phyloP scores from a whole-genome alignment of 30 jellyfish, hydroid and myxozoan genomes.

The Euphysa ruthae region DNA sequence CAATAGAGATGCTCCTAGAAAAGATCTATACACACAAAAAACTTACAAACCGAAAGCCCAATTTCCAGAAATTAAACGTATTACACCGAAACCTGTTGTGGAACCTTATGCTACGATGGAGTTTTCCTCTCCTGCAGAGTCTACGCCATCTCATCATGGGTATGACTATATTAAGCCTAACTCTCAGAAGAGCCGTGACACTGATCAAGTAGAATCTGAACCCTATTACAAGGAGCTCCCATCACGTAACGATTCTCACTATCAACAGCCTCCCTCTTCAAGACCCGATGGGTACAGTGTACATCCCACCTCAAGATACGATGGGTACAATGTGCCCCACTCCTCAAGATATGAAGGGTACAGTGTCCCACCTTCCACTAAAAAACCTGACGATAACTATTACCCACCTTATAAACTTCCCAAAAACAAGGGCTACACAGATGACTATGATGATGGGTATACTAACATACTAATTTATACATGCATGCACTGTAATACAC shows the following conservation, averaged over 20 bases:
- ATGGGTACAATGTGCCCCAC: slow-evolving; percentile 33
- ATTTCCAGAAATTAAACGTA: slow-evolving; percentile 61
- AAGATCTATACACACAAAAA: slow-evolving; percentile 48
- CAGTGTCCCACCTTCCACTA: slow-evolving; percentile 13
- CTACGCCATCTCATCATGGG: slow-evolving; percentile 17
- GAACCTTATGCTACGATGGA: slow-evolving; percentile 28
- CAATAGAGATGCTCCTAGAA: slow-evolving; percentile 18
- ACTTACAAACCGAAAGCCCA: slow-evolving; percentile 59
- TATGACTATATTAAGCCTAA: slow-evolving; percentile 38
- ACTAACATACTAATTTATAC: slow-evolving; percentile 2
- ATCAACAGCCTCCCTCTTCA: slow-evolving; percentile 61
- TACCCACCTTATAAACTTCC: slow-evolving; percentile 41
- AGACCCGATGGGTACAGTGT: slow-evolving; percentile 39
- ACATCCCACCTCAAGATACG: too few relatives aligned
- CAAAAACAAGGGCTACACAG: slow-evolving; percentile 5
- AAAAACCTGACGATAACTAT: slow-evolving; percentile 25
- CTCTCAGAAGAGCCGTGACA: slow-evolving; percentile 24
- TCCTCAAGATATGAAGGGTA: slow-evolving; percentile 39
- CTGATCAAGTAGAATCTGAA: slow-evolving; percentile 22
- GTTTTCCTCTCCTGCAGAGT: slow-evolving; percentile 11
- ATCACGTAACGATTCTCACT: slow-evolving; percentile 44
- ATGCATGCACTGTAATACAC: too few relatives aligned
- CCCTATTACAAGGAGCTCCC: slow-evolving; percentile 36
- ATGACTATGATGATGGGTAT: slow-evolving; percentile 14
- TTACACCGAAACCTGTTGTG: slow-evolving; percentile 32